phyloP scores from a whole-genome alignment of 2,888 invertebrate species.

The Horisme vitalbata region DNA sequence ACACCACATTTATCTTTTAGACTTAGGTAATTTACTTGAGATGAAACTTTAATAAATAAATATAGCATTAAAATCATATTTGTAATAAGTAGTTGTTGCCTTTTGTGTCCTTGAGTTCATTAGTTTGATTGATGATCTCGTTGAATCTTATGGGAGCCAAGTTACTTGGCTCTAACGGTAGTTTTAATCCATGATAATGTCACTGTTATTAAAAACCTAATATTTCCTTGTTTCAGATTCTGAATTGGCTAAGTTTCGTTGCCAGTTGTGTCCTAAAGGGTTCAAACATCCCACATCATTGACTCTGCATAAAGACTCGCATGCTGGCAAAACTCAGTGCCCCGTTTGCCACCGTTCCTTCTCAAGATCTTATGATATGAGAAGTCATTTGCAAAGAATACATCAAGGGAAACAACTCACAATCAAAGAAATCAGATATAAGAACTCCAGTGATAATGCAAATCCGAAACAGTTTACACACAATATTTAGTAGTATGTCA shows the following conservation, averaged over 20 bases:
- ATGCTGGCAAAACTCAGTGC: constrained; percentile 85
- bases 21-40: too few species aligned
- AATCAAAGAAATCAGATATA: constrained; percentile 77
- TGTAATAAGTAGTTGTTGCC: too few species aligned
- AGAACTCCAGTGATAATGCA: constrained; percentile 64
- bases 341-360: constrained; percentile 84
- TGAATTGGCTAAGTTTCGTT: constrained; percentile 82
- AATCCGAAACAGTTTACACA: constrained; percentile 70
- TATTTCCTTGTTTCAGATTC: constrained; percentile 65
- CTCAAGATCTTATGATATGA: constrained; percentile 85
- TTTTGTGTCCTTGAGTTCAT: too few species aligned
- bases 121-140: too few species aligned
- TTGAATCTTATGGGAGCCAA: too few species aligned
- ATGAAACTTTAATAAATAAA: too few species aligned
- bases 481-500: constrained; percentile 57
- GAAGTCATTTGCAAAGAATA: constrained; percentile 82
- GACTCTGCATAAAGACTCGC: constrained; percentile 84
- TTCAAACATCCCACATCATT: constrained; percentile 85
- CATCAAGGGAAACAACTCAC: constrained; percentile 82
- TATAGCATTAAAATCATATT: too few species aligned
- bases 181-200: too few species aligned
- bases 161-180: too few species aligned
- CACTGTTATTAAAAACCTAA: neutral
- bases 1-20: too few species aligned
- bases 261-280: constrained; percentile 84